Conservation (phyloP, 2,888 invertebrate species). For the Psylliodes chrysocephalus region DNA sequence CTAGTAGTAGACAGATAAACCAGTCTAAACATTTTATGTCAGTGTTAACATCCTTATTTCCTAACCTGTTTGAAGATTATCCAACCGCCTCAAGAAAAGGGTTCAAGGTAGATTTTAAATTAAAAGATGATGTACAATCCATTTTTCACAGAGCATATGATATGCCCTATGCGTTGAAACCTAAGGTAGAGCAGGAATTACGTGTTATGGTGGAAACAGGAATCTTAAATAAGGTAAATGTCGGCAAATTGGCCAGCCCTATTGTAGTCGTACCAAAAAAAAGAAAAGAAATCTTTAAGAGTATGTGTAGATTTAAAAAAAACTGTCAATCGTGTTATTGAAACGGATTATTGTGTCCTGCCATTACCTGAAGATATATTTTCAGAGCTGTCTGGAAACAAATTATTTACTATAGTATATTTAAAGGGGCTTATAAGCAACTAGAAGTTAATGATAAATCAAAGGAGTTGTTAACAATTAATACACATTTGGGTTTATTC, state of each 20-base stretch:
- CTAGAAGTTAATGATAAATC: conserved; percentile 43
- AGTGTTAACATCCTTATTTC: background rate
- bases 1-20: background rate
- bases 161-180: conserved; percentile 43
- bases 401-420: conserved; percentile 47
- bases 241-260: conserved; percentile 51
- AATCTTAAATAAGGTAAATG: conserved; percentile 42
- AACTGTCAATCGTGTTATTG: conserved; percentile 47
- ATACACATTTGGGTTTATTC: conserved; percentile 48
- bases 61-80: background rate
- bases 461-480: conserved; percentile 45
- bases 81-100: background rate
- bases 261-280: conserved; percentile 54
- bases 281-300: conserved; percentile 42
- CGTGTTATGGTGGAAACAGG: conserved; percentile 40
- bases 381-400: conserved; percentile 45
- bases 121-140: background rate
- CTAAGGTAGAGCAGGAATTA: conserved; percentile 46
- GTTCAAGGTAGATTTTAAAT: background rate
- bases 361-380: conserved; percentile 53
- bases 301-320: conserved; percentile 56
- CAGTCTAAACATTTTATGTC: too few species aligned
- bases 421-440: conserved; percentile 50
- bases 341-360: conserved; percentile 52
- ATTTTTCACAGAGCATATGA: background rate